Conservation (phyloP, 2,113 vertebrate genomes). For the Osmerus eperlanus region DNA sequence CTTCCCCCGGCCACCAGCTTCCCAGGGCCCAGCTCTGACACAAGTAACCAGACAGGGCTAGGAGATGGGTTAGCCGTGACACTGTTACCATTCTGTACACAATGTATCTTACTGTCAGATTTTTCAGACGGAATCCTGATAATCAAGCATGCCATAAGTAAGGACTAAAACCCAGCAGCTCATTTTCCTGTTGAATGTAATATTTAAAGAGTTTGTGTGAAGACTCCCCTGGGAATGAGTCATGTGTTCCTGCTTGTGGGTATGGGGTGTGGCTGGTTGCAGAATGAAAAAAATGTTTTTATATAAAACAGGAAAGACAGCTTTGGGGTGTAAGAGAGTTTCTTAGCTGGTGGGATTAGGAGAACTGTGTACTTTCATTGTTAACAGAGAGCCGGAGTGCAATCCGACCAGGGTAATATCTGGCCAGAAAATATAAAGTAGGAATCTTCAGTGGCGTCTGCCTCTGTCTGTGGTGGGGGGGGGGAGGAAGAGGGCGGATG, state of each 20-base stretch:
- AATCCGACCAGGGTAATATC: slow-evolving; percentile 47
- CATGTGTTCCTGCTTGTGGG: slow-evolving; percentile 34
- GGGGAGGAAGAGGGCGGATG: neutral
- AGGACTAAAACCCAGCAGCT: too few relatives aligned
- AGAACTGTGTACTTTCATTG: slow-evolving; percentile 43
- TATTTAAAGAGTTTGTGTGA: slow-evolving; percentile 35
- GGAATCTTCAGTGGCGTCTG: slow-evolving; percentile 33
- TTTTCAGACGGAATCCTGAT: too few relatives aligned
- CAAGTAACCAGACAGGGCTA: neutral
- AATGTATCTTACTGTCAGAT: too few relatives aligned
- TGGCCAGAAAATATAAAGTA: slow-evolving; percentile 42
- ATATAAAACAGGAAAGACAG: slow-evolving; percentile 54
- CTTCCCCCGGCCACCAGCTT: neutral
- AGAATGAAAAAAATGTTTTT: slow-evolving; percentile 3
- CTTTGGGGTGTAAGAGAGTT: slow-evolving; percentile 34
- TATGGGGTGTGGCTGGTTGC: slow-evolving; percentile 45
- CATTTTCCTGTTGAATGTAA: slow-evolving; percentile 27
- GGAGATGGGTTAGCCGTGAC: too few relatives aligned
- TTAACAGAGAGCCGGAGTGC: slow-evolving; percentile 44
- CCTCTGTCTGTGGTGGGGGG: neutral
- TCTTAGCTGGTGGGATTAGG: slow-evolving; percentile 34
- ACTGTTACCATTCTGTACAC: too few relatives aligned
- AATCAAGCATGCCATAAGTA: too few relatives aligned
- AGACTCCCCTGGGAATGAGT: slow-evolving; percentile 23
- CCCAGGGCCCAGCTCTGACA: neutral